phyloP scores from a whole-genome alignment of 2,113 vertebrate species.

The Madoqua kirkii region DNA sequence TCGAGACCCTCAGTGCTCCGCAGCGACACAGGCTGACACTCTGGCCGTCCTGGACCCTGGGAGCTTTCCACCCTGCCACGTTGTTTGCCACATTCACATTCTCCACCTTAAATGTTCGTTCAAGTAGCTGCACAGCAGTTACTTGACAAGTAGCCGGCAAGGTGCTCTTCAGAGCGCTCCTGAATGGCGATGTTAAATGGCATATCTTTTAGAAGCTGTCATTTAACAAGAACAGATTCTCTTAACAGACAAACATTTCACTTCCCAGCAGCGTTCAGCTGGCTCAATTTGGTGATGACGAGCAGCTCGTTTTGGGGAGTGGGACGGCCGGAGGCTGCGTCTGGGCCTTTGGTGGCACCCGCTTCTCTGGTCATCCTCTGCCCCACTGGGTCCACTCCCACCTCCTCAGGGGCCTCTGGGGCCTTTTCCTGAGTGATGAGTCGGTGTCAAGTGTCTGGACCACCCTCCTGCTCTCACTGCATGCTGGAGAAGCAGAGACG shows the following conservation, averaged over 20 bases:
- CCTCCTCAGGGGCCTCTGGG: neutral
- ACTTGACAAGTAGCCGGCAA: neutral
- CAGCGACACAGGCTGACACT: neutral
- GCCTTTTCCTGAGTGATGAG: neutral
- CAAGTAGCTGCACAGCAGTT: neutral
- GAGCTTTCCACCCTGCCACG: neutral
- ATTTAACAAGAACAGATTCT: constrained; percentile 62
- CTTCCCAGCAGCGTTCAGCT: constrained; percentile 61
- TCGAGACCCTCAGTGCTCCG: neutral
- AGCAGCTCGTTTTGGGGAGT: neutral
- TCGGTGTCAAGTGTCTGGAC: neutral
- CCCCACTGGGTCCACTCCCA: neutral
- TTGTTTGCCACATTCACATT: neutral
- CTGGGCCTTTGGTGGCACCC: neutral
- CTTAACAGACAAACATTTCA: constrained; percentile 42
- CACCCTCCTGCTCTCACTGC: neutral
- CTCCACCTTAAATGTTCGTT: neutral
- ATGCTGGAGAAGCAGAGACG: neutral
- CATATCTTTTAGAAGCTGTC: constrained; percentile 54
- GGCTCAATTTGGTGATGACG: neutral
- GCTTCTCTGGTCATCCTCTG: rapidly evolving
- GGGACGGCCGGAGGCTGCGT: neutral
- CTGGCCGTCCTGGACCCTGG: neutral
- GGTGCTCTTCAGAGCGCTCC: neutral
- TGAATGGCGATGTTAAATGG: constrained; percentile 5